Evolutionary conservation across 2,113 vertebrate genomes (phyloP), one percentile per base, ranked within the genome.

Genomic region (Ceyx margarethae): DNA sequence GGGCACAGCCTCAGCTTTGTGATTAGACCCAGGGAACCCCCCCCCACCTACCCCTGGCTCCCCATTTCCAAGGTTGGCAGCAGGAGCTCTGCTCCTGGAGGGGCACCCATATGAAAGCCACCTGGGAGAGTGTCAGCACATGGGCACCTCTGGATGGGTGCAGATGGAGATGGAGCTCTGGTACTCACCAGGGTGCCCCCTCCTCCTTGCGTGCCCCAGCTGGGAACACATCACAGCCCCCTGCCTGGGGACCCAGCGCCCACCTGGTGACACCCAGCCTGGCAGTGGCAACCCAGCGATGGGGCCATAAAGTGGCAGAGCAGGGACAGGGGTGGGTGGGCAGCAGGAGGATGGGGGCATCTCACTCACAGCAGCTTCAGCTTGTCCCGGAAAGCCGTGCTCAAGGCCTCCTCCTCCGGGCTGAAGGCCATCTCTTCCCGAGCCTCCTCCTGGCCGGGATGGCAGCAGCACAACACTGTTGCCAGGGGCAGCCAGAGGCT

Each of bases 361-460:
- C 40, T 77, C 89, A 83, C 94, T 93, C 96, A 97, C 97, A 43
- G 61, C 69, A 77, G 79, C 69, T 9, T 58, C 51, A 96, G 68
- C 37, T 94, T 96, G 75, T 97, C 96, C 60, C 48, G 85, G 16
- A 93, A 81, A 37, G 81, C 85, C 9, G 5, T 69, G 9, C 18
- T 35, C 61, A 97, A 81, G 28, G 53, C 78, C 15, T 97, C 81
- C 15, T 97, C 81, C 83, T 97, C 93, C 84, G 96, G n/a, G 18
- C 88, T 35, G 9, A 85, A 37, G 60, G 91, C 77, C 97, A 96
- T 96, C 37, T 7, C 2, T 0, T n/a, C 48, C 2, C 0, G 26
- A 0, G 20, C 22, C 74, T 48, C 10, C 45, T 25, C 48, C 48
- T 50, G 14, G 81, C 37, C 0, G 25, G 26, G 66, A 26, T 3